Evolutionary conservation across 1,140 invertebrate genomes (phyloP), one percentile per base, ranked within the genome.

Genomic region (Aphelinus atriplicis): DNA sequence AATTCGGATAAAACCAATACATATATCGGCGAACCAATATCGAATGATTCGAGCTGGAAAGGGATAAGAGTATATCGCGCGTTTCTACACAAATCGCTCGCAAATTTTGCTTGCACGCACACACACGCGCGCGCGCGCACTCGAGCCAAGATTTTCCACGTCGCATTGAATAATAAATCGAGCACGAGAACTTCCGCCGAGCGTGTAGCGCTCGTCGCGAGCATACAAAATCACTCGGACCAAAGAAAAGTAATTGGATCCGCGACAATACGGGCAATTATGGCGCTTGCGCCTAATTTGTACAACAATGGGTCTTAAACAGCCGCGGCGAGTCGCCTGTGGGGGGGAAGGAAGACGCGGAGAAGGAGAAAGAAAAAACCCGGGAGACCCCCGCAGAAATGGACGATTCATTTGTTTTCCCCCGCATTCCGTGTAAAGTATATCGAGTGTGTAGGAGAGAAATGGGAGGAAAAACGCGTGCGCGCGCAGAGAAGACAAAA

Each of bases 251-350:
- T 26, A 26, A 26, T 26, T 26, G 26, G 26, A 26, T 26, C 26
- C 26, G 26, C 26, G 26, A 26, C 26, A 26, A 26, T 26, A 26
- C 26, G 26, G 26, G 26, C 26, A 26, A 26, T 26, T 26, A 26
- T 26, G 26, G 26, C 26, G 26, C 0, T 26, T 26, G 45, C 45
- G 46, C n/a, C 56, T 70, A 61, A 70, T 70, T 70, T 61, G 56
- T 61, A 50, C 50, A 62, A 46, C 48, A 62, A 62, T 71, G 7
- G 42, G 26, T 9, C 53, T 71, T 55, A 63, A 55, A 55, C 4
- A 62, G 60, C 55, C 26, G 50, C 26, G 26, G 26, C 50, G 3
- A 26, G 1, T 55, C 9, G 3, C 3, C 43, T 46, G 43, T 1
- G 9, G 50, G 7, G 51, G 2, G 2, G 47, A 63, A 26, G 26